Evolutionary conservation across 2,113 vertebrate species (phyloP), one percentile per base, ranked within the genome.

Genomic region (Myotis yumanensis): DNA sequence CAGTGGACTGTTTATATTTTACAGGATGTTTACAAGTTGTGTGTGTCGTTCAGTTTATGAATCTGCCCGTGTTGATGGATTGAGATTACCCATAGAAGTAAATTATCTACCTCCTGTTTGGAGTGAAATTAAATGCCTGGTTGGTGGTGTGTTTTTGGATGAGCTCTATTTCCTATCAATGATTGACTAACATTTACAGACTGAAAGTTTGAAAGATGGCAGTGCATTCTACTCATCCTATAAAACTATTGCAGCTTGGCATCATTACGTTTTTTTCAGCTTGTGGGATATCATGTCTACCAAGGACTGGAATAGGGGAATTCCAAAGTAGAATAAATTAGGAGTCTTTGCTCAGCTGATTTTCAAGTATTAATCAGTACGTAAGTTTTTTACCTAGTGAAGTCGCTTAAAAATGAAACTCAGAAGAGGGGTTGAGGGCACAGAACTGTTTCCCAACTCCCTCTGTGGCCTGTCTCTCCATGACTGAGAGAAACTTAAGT

Each of bases 281-380:
- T 93, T 72, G 14, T 43, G n/a, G 28, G 48, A 6, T 75, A 32
- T 93, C 14, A 6, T 88, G 76, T 80, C 32, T 79, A 82, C 92
- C 12, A 80, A 86, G 72, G 43, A 68, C 46, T 72, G 93, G 48
- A 89, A 79, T 16, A 66, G 30, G 48, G 16, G 17, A 77, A 79
- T 95, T 91, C 79, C 64, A 43, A 95, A 86, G 69, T 77, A 90
- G 62, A 91, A 84, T 93, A 77, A 62, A 73, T 77, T 54, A 59
- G 57, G 46, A 88, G n/a, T 57, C 81, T 81, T 94, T 89, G 64
- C 75, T 86, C 72, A 85, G 35, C 76, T 93, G 71, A 64, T 83
- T 86, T 89, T 72, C 92, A 91, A 91, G 54, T 84, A 76, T 73
- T 69, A 59, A 68, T 81, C 54, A 79, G n/a, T 30, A 57, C 59